phyloP scores from a whole-genome alignment of 2,797 vertebrate species.

The Phataginus tetradactyla region DNA sequence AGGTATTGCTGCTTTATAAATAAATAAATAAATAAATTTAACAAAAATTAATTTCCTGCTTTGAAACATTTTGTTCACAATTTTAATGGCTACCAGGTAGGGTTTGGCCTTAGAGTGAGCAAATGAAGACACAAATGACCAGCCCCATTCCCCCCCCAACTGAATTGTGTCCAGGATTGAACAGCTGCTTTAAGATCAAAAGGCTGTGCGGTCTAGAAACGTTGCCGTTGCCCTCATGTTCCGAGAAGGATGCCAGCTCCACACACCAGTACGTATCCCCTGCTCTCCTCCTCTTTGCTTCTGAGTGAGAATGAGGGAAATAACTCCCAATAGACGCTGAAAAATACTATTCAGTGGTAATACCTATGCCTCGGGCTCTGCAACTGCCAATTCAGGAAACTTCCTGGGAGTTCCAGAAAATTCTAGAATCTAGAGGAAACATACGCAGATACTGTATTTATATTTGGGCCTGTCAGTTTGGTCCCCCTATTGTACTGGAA shows the following conservation, averaged over 20 bases:
- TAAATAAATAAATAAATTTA: not conserved
- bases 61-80: constrained; percentile 39
- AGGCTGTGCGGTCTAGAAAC: not conserved
- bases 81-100: not conserved
- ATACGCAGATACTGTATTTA: not conserved
- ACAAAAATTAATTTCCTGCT: not conserved
- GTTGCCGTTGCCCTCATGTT: not conserved
- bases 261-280: not conserved
- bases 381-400: not conserved
- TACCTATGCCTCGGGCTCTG: not conserved
- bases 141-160: not conserved
- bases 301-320: not conserved
- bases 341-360: not conserved
- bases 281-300: not conserved
- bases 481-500: not conserved
- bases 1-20: not conserved
- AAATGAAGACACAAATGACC: not conserved
- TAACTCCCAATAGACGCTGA: not conserved
- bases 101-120: constrained; percentile 41
- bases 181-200: constrained; percentile 18
- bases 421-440: not conserved
- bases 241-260: not conserved
- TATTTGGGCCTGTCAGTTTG: not conserved
- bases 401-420: not conserved
- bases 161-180: not conserved